Evolutionary conservation across 2,888 invertebrate species (phyloP), one percentile per base, ranked within the genome.

Genomic region (Pomacea canaliculata): DNA sequence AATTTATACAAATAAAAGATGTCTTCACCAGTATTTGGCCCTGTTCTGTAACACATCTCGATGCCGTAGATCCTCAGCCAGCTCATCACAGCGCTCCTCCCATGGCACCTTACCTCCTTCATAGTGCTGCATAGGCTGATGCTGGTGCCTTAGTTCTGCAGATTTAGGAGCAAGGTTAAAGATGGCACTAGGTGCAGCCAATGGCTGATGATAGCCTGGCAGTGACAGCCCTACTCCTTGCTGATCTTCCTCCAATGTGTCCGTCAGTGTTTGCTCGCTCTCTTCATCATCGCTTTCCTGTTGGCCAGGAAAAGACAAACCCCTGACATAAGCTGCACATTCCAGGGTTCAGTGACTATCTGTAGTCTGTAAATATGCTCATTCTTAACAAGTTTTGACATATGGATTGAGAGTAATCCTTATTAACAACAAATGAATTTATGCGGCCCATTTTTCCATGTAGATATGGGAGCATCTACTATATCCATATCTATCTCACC

Each of bases 11-110:
- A 56, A 16, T 56, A 13, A 56, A 16, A 10, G 51, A 13, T 56
- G 16, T 51, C 77, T 84, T 71, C 81, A 89, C 89, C 89, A 89
- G 71, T 87, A 83, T 65, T 83, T 79, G 23, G 89, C 88, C 72
- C 87, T 85, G 78, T 86, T 87, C 80, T 89, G 85, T 59, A 89
- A 63, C 9, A 85, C 7, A 75, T 89, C 88, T 76, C 83, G 79
- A 49, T 86, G 78, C 71, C 84, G 79, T 9, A 89, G 84, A 73
- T 89, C 88, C 59, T 84, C 87, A 18, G 86, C 87, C 60, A 89
- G 79, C 13, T 85, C 83, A 78, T 88, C 85, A 37, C 70, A 76
- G 74, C 27, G 63, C 68, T 74, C 74, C 69, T 74, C 74, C 74
- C 74, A 74, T 7, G 74, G 62, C 62, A 74, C 74, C 46, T 62